Conservation (phyloP, 1,140 invertebrate species). For the Drosophila auraria region DNA sequence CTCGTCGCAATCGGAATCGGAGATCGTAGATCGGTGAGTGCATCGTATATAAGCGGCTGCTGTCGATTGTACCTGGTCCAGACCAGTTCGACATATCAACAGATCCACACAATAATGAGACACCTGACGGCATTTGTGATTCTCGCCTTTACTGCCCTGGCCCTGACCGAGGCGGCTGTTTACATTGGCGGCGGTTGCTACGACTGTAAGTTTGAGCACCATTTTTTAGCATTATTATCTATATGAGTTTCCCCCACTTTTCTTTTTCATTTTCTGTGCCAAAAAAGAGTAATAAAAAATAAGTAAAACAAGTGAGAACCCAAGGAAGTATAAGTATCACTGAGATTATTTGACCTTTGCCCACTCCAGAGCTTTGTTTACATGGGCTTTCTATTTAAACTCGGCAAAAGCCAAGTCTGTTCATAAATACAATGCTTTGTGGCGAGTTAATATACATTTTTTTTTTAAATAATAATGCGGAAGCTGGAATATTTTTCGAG, state of each 20-base stretch:
- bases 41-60: slow-evolving; percentile 62
- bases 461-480: neutral
- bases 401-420: neutral
- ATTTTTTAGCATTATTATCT: neutral
- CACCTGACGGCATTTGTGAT: slow-evolving; percentile 45
- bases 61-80: slow-evolving; percentile 42
- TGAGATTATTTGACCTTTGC: neutral
- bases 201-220: slow-evolving; percentile 55
- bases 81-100: slow-evolving; percentile 52
- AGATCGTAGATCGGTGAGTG: slow-evolving; percentile 11
- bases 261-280: neutral
- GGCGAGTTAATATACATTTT: neutral
- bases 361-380: neutral
- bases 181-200: slow-evolving; percentile 74
- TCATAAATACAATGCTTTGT: neutral
- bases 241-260: neutral
- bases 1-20: neutral
- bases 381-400: neutral
- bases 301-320: neutral
- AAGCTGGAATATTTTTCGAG: too few species aligned
- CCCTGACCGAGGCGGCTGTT: slow-evolving; percentile 61
- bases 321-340: neutral
- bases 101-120: slow-evolving; percentile 50
- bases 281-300: neutral
- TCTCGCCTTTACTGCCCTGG: slow-evolving; percentile 48